Evolutionary conservation across 35 echinoderm and acorn worm genomes (phyloP).

Genomic region (Holothuria glaberrima): DNA sequence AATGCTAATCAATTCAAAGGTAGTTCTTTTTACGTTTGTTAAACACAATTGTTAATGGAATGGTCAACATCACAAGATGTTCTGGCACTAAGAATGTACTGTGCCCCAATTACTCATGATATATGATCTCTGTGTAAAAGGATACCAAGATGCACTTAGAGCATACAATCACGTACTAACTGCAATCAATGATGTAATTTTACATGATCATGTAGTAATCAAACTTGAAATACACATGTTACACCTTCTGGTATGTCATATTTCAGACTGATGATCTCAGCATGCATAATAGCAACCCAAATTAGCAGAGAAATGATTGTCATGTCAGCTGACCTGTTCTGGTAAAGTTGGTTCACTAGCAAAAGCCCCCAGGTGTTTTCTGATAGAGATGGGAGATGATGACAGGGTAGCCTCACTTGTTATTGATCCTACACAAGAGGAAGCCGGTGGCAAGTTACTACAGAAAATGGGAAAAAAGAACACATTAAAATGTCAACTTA

Average conservation of each 20-base stretch:
- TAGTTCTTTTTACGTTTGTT: too few relatives aligned
- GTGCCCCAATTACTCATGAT: too few relatives aligned
- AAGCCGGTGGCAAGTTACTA: not conserved
- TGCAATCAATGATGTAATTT: not conserved
- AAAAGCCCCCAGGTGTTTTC: conserved; percentile 44
- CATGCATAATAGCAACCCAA: too few relatives aligned
- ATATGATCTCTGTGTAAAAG: too few relatives aligned
- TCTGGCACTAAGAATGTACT: too few relatives aligned
- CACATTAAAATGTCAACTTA: not conserved
- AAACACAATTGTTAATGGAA: not conserved
- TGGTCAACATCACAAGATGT: not conserved
- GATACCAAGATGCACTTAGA: too few relatives aligned
- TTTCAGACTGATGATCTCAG: too few relatives aligned
- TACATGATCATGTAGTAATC: not conserved
- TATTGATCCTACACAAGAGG: not conserved
- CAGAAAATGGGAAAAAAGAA: not conserved
- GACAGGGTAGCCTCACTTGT: not conserved
- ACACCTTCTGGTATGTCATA: not conserved
- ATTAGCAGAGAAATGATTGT: too few relatives aligned
- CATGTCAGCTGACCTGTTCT: not conserved
- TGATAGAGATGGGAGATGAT: conserved; percentile 19
- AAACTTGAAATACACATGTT: too few relatives aligned
- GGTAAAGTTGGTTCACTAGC: conserved; percentile 46
- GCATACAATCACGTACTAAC: too few relatives aligned
- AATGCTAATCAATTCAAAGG: too few relatives aligned